Base-by-base conservation (phyloP, 1,140 invertebrate species). In the Amphibalanus amphitrite region DNA sequence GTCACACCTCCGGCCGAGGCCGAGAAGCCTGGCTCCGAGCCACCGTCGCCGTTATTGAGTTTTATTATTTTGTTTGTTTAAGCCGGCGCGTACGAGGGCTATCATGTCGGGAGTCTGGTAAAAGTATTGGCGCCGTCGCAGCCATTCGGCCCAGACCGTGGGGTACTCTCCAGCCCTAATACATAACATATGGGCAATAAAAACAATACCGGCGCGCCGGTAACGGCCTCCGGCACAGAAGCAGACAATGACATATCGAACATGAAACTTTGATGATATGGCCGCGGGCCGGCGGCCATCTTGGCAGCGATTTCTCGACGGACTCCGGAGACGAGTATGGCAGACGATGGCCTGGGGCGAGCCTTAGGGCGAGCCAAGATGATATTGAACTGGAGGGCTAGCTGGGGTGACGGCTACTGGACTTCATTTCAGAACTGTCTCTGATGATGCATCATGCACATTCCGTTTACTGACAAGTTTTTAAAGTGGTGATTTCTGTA, bases 31-130 rank as follows among this genome's bases (percentile, higher is more conserved):
- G 47, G 47, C 47, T 1, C 47, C 33, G 15, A 38, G 33, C 33
- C 33, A 4, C 33, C 4, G 33, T 17, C 47, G 13, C 13, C 47
- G 13, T 59, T 59, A 59, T 59, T 59, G 47, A 59, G 47, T 59
- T 59, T 59, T 59, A 59, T 59, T 59, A 59, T 59, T 59, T 59
- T 59, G 47, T 59, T 59, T 59, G 47, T 59, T 59, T 59, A 59
- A 59, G 47, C 47, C 47, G 47, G 47, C 47, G 13, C 47, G 47
- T 59, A 59, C 47, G 47, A 59, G 47, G 47, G 47, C 47, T 20
- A 59, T 59, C 47, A 59, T 59, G 47, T 59, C 47, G 47, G 47
- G 20, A 20, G 47, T 23, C 47, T 8, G 47, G 47, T 23, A 59
- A 59, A 59, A 59, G 47, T 59, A 59, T 59, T 59, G 47, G 47